These are phyloP conservation scores for Schrankia costaestrigalis DNA, from an alignment of 2,888 invertebrate species.

Conservation along the genomic window DNA sequence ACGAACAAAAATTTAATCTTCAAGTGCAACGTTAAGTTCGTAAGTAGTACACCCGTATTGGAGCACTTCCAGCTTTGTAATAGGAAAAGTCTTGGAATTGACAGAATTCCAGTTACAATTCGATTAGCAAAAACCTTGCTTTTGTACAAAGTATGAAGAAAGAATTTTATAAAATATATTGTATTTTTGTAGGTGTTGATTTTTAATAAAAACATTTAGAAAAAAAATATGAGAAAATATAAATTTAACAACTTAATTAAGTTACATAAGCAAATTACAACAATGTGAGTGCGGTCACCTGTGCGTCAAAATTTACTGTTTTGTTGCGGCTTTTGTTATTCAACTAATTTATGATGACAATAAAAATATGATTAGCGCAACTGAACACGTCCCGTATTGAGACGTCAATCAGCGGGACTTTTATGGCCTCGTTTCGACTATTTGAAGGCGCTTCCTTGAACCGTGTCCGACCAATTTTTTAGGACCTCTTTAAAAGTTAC, in stretches of 20 bases:
- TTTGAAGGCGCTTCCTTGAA: slow-evolving; percentile 68
- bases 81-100: slow-evolving; percentile 45
- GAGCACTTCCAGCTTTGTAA: slow-evolving; percentile 42
- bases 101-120: slow-evolving; percentile 21
- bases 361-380: slow-evolving; percentile 71
- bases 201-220: slow-evolving; percentile 8
- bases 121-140: no score
- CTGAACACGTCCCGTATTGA: slow-evolving; percentile 52
- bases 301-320: slow-evolving; percentile 44
- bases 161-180: slow-evolving; percentile 23
- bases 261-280: slow-evolving; percentile 23
- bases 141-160: neutral
- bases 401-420: slow-evolving; percentile 66
- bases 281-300: slow-evolving; percentile 35
- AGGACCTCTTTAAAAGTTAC: slow-evolving; percentile 36
- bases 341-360: slow-evolving; percentile 60
- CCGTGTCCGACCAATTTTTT: slow-evolving; percentile 49
- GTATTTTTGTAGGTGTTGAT: slow-evolving; percentile 4
- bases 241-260: slow-evolving; percentile 21
- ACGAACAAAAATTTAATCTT: slow-evolving; percentile 17
- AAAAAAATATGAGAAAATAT: slow-evolving; percentile 8
- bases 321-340: slow-evolving; percentile 45
- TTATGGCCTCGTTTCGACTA: slow-evolving; percentile 70
- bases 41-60: slow-evolving; percentile 32
- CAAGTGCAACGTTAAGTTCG: slow-evolving; percentile 30